These are phyloP conservation scores for Seriola quinqueradiata DNA, from an alignment of 2,113 vertebrate species.

Conservation along the genomic window DNA sequence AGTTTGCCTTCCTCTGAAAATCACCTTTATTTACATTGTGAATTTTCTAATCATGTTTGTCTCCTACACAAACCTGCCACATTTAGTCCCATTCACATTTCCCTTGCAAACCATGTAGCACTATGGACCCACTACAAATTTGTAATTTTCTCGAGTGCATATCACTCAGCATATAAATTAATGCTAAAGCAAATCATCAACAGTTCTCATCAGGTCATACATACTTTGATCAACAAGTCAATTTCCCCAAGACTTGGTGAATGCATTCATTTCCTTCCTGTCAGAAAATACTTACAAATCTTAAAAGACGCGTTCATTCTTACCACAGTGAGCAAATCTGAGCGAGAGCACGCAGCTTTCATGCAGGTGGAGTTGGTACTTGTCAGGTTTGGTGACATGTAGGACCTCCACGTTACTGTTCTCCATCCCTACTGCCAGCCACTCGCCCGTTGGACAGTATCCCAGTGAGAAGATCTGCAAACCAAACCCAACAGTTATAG, in stretches of 20 bases:
- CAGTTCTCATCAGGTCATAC: too few species aligned
- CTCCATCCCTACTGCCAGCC: constrained; percentile 98
- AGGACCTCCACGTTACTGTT: constrained; percentile 98
- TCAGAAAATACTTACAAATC: not conserved
- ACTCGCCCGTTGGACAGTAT: constrained; percentile 96
- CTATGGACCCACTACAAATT: not conserved
- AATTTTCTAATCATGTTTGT: not conserved
- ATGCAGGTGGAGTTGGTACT: constrained; percentile 97
- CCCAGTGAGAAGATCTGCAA: constrained; percentile 95
- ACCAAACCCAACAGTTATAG: not conserved
- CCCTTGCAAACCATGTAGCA: not conserved
- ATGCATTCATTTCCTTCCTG: not conserved
- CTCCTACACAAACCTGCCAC: not conserved
- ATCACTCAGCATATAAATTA: too few species aligned
- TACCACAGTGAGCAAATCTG: constrained; percentile 96
- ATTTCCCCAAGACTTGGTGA: not conserved
- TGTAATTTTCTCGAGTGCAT: too few species aligned
- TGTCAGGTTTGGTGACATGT: constrained; percentile 96
- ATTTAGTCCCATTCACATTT: not conserved
- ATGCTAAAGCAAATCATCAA: too few species aligned
- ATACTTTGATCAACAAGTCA: too few species aligned
- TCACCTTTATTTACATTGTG: not conserved
- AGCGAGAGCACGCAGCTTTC: constrained; percentile 98
- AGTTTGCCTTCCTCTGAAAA: too few species aligned
- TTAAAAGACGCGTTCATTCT: constrained; percentile 11